Percentiles rank a stretch among this genome's conserved stretches.
These are phyloP conservation scores for Stictonetta naevosa DNA, from an alignment of 2,113 vertebrate genomes.

Conservation along the genomic window DNA sequence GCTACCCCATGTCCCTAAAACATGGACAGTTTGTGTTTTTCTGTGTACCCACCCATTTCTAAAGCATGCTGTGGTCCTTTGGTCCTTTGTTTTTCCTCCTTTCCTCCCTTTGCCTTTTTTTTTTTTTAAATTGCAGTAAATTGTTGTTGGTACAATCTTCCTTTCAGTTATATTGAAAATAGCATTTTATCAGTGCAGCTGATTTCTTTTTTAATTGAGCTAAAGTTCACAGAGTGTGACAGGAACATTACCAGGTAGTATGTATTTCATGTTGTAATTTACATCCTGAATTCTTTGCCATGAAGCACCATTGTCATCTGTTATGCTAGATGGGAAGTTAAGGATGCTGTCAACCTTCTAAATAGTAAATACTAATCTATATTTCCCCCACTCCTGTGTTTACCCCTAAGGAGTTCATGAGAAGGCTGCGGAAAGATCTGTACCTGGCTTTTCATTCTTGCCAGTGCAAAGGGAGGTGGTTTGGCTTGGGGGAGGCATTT, in stretches of 20 bases:
- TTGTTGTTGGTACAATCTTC: not conserved
- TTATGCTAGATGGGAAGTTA: not conserved
- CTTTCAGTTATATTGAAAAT: slow-evolving; percentile 16
- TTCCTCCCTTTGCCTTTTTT: not conserved
- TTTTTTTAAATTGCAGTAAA: not conserved
- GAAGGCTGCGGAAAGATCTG: not conserved
- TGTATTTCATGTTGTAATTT: not conserved
- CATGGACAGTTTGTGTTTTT: not conserved
- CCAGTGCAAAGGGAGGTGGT: not conserved
- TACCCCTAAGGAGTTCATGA: not conserved
- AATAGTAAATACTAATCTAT: not conserved
- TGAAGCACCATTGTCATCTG: not conserved
- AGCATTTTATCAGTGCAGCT: not conserved
- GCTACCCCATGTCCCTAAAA: not conserved
- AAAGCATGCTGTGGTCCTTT: not conserved
- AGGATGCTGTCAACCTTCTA: not conserved
- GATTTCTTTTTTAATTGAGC: slow-evolving; percentile 35
- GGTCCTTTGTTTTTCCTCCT: not conserved
- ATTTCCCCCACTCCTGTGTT: not conserved
- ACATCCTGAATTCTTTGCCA: not conserved
- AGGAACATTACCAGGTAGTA: not conserved
- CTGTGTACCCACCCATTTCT: not conserved
- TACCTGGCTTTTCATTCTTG: not conserved
- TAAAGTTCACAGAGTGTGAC: not conserved
- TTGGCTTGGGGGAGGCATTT: not conserved